Percentiles rank a stretch among this genome's conserved stretches.
These are phyloP conservation scores for Bombus impatiens DNA, from an alignment of 1,140 invertebrate species.

Conservation along the genomic window DNA sequence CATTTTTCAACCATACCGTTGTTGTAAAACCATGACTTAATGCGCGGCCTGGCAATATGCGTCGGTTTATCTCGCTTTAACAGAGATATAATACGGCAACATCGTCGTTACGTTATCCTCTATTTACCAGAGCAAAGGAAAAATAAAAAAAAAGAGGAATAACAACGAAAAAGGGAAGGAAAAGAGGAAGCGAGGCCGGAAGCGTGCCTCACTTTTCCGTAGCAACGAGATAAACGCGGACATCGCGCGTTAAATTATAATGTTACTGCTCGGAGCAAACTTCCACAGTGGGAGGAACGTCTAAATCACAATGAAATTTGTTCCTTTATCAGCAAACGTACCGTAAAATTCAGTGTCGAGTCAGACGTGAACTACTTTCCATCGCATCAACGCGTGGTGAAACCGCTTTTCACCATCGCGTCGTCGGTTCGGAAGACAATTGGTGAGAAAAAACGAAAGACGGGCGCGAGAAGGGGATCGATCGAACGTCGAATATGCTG, in stretches of 20 bases:
- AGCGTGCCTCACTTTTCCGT: neutral
- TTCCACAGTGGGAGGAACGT: neutral
- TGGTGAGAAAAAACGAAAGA: no score
- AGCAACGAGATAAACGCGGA: slow-evolving; percentile 1
- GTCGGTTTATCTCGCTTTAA: slow-evolving; percentile 23
- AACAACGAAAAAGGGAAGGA: neutral
- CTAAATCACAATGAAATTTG: slow-evolving; percentile 2
- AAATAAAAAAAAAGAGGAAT: no score
- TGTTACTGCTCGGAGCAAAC: neutral
- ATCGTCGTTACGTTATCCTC: slow-evolving; percentile 26
- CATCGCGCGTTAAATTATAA: slow-evolving; percentile 27
- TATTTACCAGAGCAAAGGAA: slow-evolving; percentile 2
- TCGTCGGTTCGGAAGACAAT: neutral
- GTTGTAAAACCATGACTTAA: slow-evolving; percentile 19
- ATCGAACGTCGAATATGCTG: neutral
- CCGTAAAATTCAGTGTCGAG: neutral
- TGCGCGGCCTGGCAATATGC: neutral
- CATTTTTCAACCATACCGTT: slow-evolving; percentile 20
- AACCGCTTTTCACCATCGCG: neutral
- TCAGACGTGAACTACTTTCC: neutral
- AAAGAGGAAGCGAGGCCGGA: neutral
- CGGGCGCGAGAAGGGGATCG: no score
- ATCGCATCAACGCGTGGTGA: neutral
- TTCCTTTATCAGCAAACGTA: neutral
- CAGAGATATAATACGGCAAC: slow-evolving; percentile 11